A percentile compares a stretch with the other conserved stretches of the same genome.
Evolutionary conservation across 2,113 vertebrate genomes (phyloP).

Genomic region (Oostethus manadensis): DNA sequence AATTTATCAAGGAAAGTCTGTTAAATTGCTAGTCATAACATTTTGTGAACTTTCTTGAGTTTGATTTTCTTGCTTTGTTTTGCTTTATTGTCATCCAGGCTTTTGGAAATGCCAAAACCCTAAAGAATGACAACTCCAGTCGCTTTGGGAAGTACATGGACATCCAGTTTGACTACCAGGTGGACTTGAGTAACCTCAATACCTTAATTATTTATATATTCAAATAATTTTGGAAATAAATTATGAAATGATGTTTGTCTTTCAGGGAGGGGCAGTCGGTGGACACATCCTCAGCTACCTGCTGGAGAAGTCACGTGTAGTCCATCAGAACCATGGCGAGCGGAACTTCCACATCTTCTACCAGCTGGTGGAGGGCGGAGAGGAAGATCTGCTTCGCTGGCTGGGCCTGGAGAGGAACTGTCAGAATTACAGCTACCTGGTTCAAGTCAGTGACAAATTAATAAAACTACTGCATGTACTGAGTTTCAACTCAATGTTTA

Average conservation of each 20-base stretch:
- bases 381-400: constrained; percentile 80
- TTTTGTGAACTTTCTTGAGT: not conserved
- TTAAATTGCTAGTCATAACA: too few species aligned
- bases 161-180: constrained; percentile 95
- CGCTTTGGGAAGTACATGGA: constrained; percentile 99
- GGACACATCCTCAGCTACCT: constrained; percentile 95
- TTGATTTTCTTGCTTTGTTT: not conserved
- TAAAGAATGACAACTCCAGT: constrained; percentile 98
- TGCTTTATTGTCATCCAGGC: constrained; percentile 70
- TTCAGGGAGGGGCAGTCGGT: constrained; percentile 87
- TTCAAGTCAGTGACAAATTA: constrained; percentile 56
- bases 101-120: constrained; percentile 95
- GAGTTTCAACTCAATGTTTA: not conserved
- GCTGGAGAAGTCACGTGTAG: constrained; percentile 93
- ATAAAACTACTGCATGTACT: not conserved
- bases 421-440: constrained; percentile 62
- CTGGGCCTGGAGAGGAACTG: constrained; percentile 86
- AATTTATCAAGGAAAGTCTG: too few species aligned
- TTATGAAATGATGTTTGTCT: constrained; percentile 5
- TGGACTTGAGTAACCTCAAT: constrained; percentile 37
- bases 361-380: constrained; percentile 87
- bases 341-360: constrained; percentile 98
- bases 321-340: constrained; percentile 90
- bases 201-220: not conserved
- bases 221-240: not conserved